phyloP scores from a whole-genome alignment of 2,797 vertebrate species.

The Antennarius maculatus region DNA sequence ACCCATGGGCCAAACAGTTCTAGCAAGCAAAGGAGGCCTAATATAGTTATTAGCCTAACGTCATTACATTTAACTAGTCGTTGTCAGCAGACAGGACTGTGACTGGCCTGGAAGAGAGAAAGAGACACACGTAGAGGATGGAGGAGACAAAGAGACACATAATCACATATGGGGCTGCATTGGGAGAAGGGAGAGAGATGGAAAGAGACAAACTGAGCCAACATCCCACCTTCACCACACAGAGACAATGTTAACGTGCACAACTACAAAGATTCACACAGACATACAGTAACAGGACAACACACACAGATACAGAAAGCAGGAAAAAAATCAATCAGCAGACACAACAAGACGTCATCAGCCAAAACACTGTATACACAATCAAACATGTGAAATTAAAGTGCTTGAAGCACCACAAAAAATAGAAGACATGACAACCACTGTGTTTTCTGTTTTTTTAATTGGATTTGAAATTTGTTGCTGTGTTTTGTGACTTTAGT shows the following conservation, averaged over 20 bases:
- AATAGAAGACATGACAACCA: not conserved
- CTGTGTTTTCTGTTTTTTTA: no score
- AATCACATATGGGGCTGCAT: slow-evolving; percentile 37
- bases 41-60: slow-evolving; percentile 58
- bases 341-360: slow-evolving; percentile 12
- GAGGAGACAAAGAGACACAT: slow-evolving; percentile 44
- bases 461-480: no score
- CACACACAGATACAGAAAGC: slow-evolving; percentile 23
- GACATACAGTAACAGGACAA: slow-evolving; percentile 21
- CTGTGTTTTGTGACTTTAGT: no score
- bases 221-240: slow-evolving; percentile 55
- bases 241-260: slow-evolving; percentile 40
- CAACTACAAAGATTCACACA: slow-evolving; percentile 28
- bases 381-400: slow-evolving; percentile 25
- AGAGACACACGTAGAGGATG: slow-evolving; percentile 49
- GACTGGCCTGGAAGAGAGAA: slow-evolving; percentile 70
- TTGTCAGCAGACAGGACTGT: slow-evolving; percentile 68
- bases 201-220: slow-evolving; percentile 44
- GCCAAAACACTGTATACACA: slow-evolving; percentile 35
- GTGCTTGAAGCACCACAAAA: not conserved
- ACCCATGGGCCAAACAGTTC: slow-evolving; percentile 54
- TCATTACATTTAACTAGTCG: slow-evolving; percentile 76
- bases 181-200: slow-evolving; percentile 28
- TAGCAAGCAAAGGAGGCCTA: slow-evolving; percentile 49
- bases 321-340: slow-evolving; percentile 5